Evolutionary conservation across 2,888 invertebrate species (phyloP).

Genomic region (Mythimna ferrago): DNA sequence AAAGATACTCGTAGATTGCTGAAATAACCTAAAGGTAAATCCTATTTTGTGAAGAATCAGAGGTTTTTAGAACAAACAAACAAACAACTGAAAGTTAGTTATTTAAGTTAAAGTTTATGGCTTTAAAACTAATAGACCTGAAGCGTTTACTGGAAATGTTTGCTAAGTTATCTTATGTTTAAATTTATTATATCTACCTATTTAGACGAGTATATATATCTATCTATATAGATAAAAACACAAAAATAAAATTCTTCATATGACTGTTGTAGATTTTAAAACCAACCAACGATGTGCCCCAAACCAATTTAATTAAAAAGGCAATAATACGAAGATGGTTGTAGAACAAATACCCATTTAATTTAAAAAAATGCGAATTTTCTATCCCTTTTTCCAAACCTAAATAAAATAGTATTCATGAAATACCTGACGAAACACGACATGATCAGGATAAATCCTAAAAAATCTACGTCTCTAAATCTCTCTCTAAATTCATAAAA

Average conservation of each 20-base stretch:
- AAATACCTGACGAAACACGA: not conserved
- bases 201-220: not conserved
- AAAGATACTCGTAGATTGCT: not conserved
- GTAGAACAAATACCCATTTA: too few species aligned
- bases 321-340: too few species aligned
- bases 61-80: not conserved
- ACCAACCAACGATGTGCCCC: too few species aligned
- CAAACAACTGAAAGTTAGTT: conserved; percentile 4
- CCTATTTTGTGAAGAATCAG: not conserved
- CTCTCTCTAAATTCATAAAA: not conserved
- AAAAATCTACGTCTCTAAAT: not conserved
- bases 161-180: not conserved
- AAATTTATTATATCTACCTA: not conserved
- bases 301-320: too few species aligned
- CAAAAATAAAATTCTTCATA: too few species aligned
- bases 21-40: not conserved
- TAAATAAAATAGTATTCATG: too few species aligned
- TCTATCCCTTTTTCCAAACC: too few species aligned
- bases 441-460: not conserved
- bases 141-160: not conserved
- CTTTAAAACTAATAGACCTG: conserved; percentile 2
- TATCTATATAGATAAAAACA: too few species aligned
- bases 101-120: not conserved
- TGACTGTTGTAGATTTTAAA: too few species aligned
- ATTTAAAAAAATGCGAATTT: too few species aligned